Percentiles rank a stretch among this genome's conserved stretches.
Evolutionary conservation across 2,888 invertebrate species (phyloP).

Genomic region (Eilema sororculum): DNA sequence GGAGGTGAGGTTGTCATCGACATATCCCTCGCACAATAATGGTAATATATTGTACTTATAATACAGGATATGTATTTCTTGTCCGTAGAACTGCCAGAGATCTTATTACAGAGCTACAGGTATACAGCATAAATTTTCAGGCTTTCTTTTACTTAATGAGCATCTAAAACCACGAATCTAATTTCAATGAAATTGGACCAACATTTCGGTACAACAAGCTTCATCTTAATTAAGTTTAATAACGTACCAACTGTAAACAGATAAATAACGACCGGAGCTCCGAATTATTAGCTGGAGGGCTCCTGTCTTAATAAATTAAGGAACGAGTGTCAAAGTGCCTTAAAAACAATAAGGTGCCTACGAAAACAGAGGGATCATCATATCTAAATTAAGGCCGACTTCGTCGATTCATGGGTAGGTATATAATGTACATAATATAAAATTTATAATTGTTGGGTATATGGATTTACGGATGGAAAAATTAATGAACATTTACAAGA

Average conservation of each 20-base stretch:
- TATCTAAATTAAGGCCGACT: background rate
- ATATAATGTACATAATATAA: background rate
- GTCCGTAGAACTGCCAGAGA: too few relatives aligned
- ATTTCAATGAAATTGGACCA: background rate
- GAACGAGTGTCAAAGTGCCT: background rate
- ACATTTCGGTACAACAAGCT: background rate
- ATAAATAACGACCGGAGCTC: background rate
- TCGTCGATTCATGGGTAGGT: too few relatives aligned
- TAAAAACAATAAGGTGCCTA: background rate
- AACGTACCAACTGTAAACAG: slow-evolving; percentile 19
- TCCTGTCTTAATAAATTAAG: slow-evolving; percentile 5
- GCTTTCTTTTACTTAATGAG: too few relatives aligned
- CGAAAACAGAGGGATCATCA: background rate
- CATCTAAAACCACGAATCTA: background rate
- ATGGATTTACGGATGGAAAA: too few relatives aligned
- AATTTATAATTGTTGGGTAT: background rate
- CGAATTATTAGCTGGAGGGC: slow-evolving; percentile 1
- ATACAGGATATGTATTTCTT: too few relatives aligned
- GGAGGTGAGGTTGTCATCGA: too few relatives aligned
- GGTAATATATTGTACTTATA: too few relatives aligned
- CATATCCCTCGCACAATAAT: too few relatives aligned
- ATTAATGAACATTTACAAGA: too few relatives aligned
- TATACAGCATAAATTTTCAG: too few relatives aligned
- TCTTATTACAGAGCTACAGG: too few relatives aligned
- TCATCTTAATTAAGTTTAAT: slow-evolving; percentile 26